These are phyloP conservation scores for Hermetia illucens DNA, from an alignment of 1,140 invertebrate species.

Conservation along the genomic window DNA sequence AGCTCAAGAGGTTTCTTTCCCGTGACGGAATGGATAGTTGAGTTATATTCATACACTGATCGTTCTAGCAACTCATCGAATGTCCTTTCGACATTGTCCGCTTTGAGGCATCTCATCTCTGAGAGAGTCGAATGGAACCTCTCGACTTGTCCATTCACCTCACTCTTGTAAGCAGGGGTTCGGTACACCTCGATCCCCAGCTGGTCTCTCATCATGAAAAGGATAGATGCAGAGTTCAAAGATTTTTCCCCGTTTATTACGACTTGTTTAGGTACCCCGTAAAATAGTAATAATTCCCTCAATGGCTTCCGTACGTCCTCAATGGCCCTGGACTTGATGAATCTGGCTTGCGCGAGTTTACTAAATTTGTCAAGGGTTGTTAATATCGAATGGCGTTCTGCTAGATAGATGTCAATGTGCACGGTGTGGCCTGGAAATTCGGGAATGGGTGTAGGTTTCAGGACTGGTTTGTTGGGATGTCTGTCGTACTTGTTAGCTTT, in stretches of 20 bases:
- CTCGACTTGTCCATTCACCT: constrained; percentile 4
- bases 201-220: constrained; percentile 8
- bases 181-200: constrained; percentile 6
- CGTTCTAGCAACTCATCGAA: constrained; percentile 1
- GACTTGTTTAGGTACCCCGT: constrained; percentile 6
- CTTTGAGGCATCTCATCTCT: constrained; percentile 4
- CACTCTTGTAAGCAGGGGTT: constrained; percentile 7
- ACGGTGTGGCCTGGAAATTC: constrained; percentile 5
- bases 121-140: constrained; percentile 4
- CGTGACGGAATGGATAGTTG: constrained; percentile 1
- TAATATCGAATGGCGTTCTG: constrained; percentile 3
- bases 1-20: no score
- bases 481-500: constrained; percentile 5
- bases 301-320: constrained; percentile 6
- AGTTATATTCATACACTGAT: constrained; percentile 4
- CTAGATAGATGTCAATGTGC: constrained; percentile 5
- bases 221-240: constrained; percentile 7
- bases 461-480: constrained; percentile 2
- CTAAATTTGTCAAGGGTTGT: constrained; percentile 10
- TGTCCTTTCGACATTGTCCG: neutral
- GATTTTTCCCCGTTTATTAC: constrained; percentile 9
- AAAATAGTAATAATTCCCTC: constrained; percentile 7
- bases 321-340: constrained; percentile 8
- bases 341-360: constrained; percentile 7
- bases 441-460: constrained; percentile 7